A percentile compares a stretch with the other conserved stretches of the same genome.
Evolutionary conservation across 2,797 vertebrate species (phyloP).

Genomic region (Eupleurogrammus muticus): DNA sequence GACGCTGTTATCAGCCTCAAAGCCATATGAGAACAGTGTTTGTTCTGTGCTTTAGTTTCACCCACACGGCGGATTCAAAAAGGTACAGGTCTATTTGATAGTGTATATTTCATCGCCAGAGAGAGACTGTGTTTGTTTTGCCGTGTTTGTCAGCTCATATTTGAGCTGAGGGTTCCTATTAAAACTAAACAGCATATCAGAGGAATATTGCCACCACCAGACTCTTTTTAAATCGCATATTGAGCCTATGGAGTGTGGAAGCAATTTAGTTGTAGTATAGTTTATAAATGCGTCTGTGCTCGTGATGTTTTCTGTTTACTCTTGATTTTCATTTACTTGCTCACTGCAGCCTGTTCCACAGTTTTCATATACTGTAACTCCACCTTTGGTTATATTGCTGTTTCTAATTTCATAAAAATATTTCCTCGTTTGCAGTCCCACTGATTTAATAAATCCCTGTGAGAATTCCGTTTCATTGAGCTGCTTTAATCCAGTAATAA

Average conservation of each 20-base stretch:
- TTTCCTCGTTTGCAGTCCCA: slow-evolving; percentile 53
- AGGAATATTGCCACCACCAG: slow-evolving; percentile 83
- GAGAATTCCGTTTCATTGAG: slow-evolving; percentile 26
- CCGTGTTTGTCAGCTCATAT: slow-evolving; percentile 85
- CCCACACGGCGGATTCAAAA: slow-evolving; percentile 90
- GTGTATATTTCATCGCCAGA: slow-evolving; percentile 85
- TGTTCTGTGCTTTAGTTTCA: slow-evolving; percentile 95
- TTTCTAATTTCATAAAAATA: slow-evolving; percentile 59
- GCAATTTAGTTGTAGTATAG: slow-evolving; percentile 81
- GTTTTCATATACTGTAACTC: slow-evolving; percentile 69
- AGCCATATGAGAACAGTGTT: slow-evolving; percentile 92
- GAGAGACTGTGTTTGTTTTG: slow-evolving; percentile 88
- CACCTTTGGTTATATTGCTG: slow-evolving; percentile 61
- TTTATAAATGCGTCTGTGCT: slow-evolving; percentile 76
- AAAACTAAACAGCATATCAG: slow-evolving; percentile 88
- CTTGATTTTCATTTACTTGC: slow-evolving; percentile 75
- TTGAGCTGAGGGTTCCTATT: slow-evolving; percentile 85
- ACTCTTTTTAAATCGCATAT: slow-evolving; percentile 81
- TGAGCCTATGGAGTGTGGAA: slow-evolving; percentile 77
- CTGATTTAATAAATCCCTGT: slow-evolving; percentile 51
- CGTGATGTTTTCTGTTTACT: slow-evolving; percentile 75
- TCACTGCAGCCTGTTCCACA: slow-evolving; percentile 41
- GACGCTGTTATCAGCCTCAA: slow-evolving; percentile 93
- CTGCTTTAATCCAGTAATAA: slow-evolving; percentile 27
- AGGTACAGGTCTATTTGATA: slow-evolving; percentile 88